These are phyloP conservation scores for Chelonia mydas DNA, from an alignment of 2,797 vertebrate species.

Conservation along the genomic window DNA sequence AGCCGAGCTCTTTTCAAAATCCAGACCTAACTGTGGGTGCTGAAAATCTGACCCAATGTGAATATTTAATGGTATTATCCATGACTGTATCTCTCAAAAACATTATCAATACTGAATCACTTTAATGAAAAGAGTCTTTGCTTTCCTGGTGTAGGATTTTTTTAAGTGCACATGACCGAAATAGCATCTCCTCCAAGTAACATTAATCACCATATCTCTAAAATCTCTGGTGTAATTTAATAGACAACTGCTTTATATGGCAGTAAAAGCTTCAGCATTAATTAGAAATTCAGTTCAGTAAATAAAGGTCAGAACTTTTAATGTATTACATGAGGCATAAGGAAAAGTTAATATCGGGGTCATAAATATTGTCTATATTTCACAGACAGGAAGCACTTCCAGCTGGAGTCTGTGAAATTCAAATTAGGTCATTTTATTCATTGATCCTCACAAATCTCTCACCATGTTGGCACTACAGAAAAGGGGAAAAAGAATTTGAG, in stretches of 20 bases:
- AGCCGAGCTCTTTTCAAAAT: background rate
- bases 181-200: background rate
- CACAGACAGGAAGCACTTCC: constrained; percentile 42
- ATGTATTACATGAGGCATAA: constrained; percentile 5
- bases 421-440: constrained; percentile 55
- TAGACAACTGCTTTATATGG: background rate
- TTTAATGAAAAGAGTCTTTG: background rate
- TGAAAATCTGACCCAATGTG: background rate
- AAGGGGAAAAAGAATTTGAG: constrained; percentile 24
- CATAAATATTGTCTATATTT: constrained; percentile 23
- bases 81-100: background rate
- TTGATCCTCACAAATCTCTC: constrained; percentile 61
- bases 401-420: constrained; percentile 52
- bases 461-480: constrained; percentile 17
- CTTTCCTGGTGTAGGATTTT: background rate
- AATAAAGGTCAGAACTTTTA: constrained; percentile 41
- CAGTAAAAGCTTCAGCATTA: constrained; percentile 16
- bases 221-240: constrained; percentile 19
- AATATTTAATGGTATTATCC: background rate
- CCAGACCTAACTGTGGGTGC: too few relatives aligned
- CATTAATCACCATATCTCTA: background rate
- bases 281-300: constrained; percentile 44
- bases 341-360: constrained; percentile 24
- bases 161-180: background rate
- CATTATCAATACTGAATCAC: background rate